Evolutionary conservation across 2,797 vertebrate genomes (phyloP), one percentile per base, ranked within the genome.

Genomic region (Craterocephalus amniculus): DNA sequence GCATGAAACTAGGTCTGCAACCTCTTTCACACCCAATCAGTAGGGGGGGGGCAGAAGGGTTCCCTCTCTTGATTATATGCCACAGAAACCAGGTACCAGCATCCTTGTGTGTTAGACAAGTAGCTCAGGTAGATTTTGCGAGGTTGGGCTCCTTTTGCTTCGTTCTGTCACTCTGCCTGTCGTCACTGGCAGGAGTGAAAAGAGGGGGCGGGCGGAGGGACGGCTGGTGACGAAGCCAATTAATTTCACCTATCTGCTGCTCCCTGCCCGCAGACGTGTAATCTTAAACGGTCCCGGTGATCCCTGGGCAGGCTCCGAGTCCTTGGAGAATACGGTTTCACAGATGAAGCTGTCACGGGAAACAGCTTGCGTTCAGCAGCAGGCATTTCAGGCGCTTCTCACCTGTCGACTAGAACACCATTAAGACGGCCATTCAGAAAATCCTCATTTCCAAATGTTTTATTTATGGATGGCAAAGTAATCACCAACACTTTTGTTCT

Each of bases 21-120:
- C 87, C 92, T 90, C 79, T 87, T 89, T 92, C 88, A 87, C 87
- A 91, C 86, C 89, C 93, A 93, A 93, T 93, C 91, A 93, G 80
- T 4, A 58, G 72, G 81, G 35, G 72, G 72, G 81, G 79, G 80
- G 75, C 78, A 85, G 61, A 38, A 58, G 79, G 83, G 79, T 87
- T 78, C 85, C 83, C 76, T 66, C 77, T 70, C 69, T 86, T 91
- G 86, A 94, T 91, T 91, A 87, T 87, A 79, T 64, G 76, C 80
- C 78, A 78, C 76, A 20, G 81, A 72, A 86, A 79, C 74, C 6
- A 56, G 68, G 85, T 65, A 83, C 43, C 61, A 18, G 52, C 75
- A 5, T 74, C 63, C 34, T 49, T 12, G 51, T 43, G 35, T 64
- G 77, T 80, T 77, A 74, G 69, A 68, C 27, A 9, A 62, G 74